Conservation (phyloP, 1,140 invertebrate species). For the Lepidotrigona ventralis region DNA sequence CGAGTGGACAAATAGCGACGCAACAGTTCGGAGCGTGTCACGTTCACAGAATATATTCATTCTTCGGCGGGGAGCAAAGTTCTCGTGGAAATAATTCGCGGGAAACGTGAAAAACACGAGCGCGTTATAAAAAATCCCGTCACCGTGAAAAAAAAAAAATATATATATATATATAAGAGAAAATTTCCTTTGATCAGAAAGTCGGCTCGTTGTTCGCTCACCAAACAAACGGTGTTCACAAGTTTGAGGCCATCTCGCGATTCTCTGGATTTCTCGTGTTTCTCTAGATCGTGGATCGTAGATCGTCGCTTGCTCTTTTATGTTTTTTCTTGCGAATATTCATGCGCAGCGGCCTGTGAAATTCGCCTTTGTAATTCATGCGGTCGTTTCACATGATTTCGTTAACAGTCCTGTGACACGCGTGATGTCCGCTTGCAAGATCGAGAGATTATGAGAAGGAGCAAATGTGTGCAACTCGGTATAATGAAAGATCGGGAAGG, state of each 20-base stretch:
- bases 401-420: background rate
- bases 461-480: background rate
- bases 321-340: constrained; percentile 13
- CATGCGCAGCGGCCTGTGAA: constrained; percentile 4
- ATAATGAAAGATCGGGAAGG: too few species aligned
- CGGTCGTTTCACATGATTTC: background rate
- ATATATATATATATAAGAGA: background rate
- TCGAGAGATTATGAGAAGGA: background rate
- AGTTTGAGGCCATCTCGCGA: background rate
- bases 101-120: too few species aligned
- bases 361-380: constrained; percentile 16
- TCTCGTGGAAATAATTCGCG: background rate
- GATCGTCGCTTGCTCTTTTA: background rate
- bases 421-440: background rate
- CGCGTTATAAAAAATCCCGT: background rate
- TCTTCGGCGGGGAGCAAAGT: background rate
- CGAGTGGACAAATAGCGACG: background rate
- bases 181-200: background rate
- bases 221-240: background rate
- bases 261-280: too few species aligned
- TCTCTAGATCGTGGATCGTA: background rate
- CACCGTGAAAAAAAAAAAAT: background rate
- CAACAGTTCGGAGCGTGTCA: background rate
- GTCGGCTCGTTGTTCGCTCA: background rate
- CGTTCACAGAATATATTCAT: background rate